Evolutionary conservation across 2,888 invertebrate species (phyloP), one percentile per base, ranked within the genome.

Genomic region (Drosophila yooni): DNA sequence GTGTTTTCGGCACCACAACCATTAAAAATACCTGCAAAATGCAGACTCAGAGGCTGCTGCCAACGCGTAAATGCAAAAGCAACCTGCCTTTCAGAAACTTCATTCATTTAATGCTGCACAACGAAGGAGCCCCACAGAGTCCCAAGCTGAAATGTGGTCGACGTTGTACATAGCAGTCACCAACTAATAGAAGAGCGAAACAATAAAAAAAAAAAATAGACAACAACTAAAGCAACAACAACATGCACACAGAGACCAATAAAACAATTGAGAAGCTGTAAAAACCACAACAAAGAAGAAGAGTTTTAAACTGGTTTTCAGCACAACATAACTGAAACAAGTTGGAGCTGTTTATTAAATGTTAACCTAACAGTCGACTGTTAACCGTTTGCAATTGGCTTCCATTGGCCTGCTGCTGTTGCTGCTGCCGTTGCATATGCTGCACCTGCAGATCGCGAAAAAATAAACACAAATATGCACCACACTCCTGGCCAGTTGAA

Each of bases 31-130:
- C 69, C 34, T 63, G 63, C 65, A 50, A 59, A 52, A 60, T 53
- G 51, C 61, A 67, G 76, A 43, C 69, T 58, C 57, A 27, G 54
- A 52, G 71, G 67, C 65, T 52, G 68, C 77, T 70, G 65, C 70
- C 80, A 80, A 77, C 80, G 74, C 88, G 85, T 79, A 88, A 77
- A 83, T 88, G 88, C 59, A 76, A 46, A 46, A 72, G 88, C 71
- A 79, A 79, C 76, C 83, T 86, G 83, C 81, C 76, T 81, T 83
- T 83, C 82, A 72, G 69, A 79, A 85, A 88, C 88, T 88, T 85
- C 85, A 85, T 85, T 85, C 88, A 85, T 88, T 86, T 83, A 86
- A 75, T 81, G 85, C 81, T 54, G 74, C 74, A 60, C 65, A 79
- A 53, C 66, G 76, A 59, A 71, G 62, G 52, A 51, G 59, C 66